Conservation (phyloP, 2,888 invertebrate species). For the Apamea monoglypha region DNA sequence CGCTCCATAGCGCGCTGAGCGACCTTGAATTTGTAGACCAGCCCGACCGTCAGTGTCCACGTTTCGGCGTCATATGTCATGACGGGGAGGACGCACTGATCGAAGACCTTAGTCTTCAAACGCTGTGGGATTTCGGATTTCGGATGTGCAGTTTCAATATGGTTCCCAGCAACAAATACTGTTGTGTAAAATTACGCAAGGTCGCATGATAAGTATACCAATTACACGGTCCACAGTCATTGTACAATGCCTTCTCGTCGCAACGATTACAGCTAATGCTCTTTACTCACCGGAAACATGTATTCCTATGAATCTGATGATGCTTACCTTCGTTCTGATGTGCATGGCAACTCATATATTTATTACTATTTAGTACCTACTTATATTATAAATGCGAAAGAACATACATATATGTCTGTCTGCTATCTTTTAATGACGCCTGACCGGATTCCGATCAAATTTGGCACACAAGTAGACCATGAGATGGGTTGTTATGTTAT, state of each 20-base stretch:
- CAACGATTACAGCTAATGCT: slow-evolving; percentile 68
- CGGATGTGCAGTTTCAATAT: slow-evolving; percentile 38
- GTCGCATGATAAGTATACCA: slow-evolving; percentile 68
- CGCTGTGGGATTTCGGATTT: too few species aligned
- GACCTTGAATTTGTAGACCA: too few species aligned
- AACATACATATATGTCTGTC: neutral
- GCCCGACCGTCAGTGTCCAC: too few species aligned
- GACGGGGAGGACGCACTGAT: too few species aligned
- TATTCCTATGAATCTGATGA: slow-evolving; percentile 62
- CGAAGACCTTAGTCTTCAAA: too few species aligned
- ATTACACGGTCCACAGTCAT: slow-evolving; percentile 77
- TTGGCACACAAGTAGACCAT: neutral
- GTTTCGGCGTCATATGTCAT: too few species aligned
- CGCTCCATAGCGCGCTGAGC: too few species aligned
- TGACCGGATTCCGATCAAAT: neutral
- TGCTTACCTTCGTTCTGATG: slow-evolving; percentile 44
- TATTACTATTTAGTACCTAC: neutral
- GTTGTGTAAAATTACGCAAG: slow-evolving; percentile 66
- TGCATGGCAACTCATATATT: neutral
- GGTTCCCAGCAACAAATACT: slow-evolving; percentile 40
- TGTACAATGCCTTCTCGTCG: slow-evolving; percentile 67
- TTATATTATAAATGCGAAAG: neutral
- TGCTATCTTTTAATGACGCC: neutral
- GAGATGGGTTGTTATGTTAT: neutral
- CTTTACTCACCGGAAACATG: slow-evolving; percentile 71